phyloP scores from a whole-genome alignment of 2,888 invertebrate genomes.

The Eilema depressum region DNA sequence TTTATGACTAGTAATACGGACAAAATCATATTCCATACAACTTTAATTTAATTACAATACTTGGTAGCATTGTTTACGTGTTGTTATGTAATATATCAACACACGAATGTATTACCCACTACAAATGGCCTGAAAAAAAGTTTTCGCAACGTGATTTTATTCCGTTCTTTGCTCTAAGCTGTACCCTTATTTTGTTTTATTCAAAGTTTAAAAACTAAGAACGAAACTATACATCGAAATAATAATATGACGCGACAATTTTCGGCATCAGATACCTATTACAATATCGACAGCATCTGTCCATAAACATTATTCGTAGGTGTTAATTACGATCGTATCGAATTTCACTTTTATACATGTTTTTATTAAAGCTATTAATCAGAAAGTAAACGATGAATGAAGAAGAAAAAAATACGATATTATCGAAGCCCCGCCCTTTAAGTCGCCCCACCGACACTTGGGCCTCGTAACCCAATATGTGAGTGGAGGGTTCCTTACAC shows the following conservation, averaged over 20 bases:
- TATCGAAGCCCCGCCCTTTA: constrained; percentile 63
- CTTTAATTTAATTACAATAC: background rate
- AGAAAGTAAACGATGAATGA: constrained; percentile 66
- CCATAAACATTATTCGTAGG: constrained; percentile 22
- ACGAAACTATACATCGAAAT: background rate
- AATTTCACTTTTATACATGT: constrained; percentile 34
- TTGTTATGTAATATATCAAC: background rate
- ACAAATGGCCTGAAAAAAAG: background rate
- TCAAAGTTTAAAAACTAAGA: background rate
- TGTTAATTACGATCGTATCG: constrained; percentile 35
- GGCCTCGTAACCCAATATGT: constrained; percentile 84
- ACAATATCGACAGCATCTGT: background rate
- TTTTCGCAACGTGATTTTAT: background rate
- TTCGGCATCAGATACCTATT: background rate
- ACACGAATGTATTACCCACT: background rate
- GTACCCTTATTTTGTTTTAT: background rate
- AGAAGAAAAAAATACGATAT: constrained; percentile 68
- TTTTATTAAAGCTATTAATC: constrained; percentile 54
- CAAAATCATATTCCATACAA: background rate
- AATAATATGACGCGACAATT: background rate
- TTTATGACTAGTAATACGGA: background rate
- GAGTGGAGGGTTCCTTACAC: constrained; percentile 62
- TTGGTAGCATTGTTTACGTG: too few relatives aligned
- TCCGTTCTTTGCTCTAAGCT: background rate
- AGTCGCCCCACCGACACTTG: constrained; percentile 62